These are phyloP conservation scores for Noctua janthina DNA, from an alignment of 2,888 invertebrate genomes.

Conservation along the genomic window DNA sequence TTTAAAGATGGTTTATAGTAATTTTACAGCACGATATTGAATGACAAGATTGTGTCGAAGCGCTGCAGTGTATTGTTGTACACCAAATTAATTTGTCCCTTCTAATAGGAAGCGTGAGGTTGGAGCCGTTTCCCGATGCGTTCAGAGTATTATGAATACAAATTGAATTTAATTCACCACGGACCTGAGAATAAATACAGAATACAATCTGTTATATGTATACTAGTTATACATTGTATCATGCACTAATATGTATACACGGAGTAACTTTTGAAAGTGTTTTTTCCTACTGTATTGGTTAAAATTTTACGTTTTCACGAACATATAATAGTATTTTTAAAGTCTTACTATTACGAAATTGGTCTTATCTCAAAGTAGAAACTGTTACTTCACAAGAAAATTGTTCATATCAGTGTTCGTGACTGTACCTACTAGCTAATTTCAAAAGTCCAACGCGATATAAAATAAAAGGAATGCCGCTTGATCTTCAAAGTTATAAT, in stretches of 20 bases:
- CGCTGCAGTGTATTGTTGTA: constrained; percentile 21
- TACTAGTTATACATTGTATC: not conserved
- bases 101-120: constrained; percentile 39
- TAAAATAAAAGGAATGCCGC: constrained; percentile 25
- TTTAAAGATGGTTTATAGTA: not conserved
- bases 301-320: not conserved
- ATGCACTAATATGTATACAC: not conserved
- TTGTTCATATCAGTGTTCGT: not conserved
- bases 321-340: not conserved
- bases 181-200: constrained; percentile 30
- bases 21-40: not conserved
- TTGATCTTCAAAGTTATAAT: constrained; percentile 48
- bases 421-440: not conserved
- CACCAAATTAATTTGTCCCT: constrained; percentile 33
- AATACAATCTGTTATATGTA: constrained; percentile 1
- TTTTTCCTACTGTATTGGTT: not conserved
- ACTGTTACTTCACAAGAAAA: not conserved
- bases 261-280: not conserved
- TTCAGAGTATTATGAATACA: constrained; percentile 39
- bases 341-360: not conserved
- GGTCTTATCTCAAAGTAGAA: not conserved
- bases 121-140: constrained; percentile 22
- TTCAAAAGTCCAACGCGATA: not conserved
- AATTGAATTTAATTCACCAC: constrained; percentile 44
- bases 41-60: constrained; percentile 7